Conservation (phyloP, 92 coral and sea anemone species). For the Umimayanthus chanpuru region DNA sequence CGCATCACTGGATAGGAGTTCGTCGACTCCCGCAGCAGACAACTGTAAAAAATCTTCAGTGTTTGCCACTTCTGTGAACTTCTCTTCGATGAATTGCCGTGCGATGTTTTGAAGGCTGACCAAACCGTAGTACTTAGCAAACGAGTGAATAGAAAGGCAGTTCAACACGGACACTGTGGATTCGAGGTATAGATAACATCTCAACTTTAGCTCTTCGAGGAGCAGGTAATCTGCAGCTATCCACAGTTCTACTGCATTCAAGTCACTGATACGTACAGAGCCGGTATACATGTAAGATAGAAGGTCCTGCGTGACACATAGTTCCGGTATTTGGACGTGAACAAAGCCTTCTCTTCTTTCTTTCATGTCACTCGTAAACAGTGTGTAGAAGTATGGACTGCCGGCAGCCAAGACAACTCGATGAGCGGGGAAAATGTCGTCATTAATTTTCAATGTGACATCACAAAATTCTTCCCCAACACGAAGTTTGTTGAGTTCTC, state of each 20-base stretch:
- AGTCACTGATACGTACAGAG: conserved; percentile 15
- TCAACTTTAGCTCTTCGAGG: conserved; percentile 23
- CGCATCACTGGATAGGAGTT: neutral
- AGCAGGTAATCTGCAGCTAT: conserved; percentile 31
- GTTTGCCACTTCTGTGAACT: conserved; percentile 17
- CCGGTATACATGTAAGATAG: conserved; percentile 32
- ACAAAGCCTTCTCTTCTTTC: conserved; percentile 4
- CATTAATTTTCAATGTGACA: conserved; percentile 39
- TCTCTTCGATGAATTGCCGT: conserved; percentile 22
- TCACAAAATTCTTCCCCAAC: conserved; percentile 50
- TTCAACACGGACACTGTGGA: conserved; percentile 20
- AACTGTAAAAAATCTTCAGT: conserved; percentile 15
- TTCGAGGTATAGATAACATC: conserved; percentile 25
- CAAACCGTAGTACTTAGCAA: conserved; percentile 30
- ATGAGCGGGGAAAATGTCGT: conserved; percentile 51
- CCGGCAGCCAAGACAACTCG: conserved; percentile 54
- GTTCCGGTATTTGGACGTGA: neutral
- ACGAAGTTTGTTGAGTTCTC: conserved; percentile 40
- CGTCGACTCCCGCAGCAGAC: conserved; percentile 2
- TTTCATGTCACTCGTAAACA: conserved; percentile 32
- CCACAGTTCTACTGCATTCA: conserved; percentile 21
- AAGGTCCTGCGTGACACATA: neutral
- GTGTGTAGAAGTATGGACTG: conserved; percentile 48
- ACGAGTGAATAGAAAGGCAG: conserved; percentile 31
- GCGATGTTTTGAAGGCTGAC: conserved; percentile 17